Percentiles rank a stretch among this genome's conserved stretches.
phyloP scores from a whole-genome alignment of 2,888 invertebrate species.

The Orchestes rusci region DNA sequence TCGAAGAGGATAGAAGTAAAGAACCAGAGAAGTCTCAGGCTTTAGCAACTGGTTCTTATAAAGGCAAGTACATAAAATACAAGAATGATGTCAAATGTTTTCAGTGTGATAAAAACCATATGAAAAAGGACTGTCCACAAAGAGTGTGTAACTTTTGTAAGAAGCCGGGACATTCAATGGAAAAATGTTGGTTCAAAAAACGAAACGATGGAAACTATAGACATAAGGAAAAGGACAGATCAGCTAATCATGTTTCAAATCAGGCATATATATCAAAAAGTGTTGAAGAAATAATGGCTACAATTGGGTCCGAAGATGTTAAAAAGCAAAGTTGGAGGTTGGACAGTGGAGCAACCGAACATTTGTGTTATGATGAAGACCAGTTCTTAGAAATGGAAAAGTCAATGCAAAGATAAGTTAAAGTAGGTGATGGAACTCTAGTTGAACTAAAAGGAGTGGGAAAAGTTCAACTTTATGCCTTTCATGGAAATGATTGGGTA shows the following conservation, averaged over 20 bases:
- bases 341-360: constrained; percentile 6
- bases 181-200: constrained; percentile 19
- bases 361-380: constrained; percentile 1
- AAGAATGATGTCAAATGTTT: constrained; percentile 13
- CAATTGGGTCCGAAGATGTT: not conserved
- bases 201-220: not conserved
- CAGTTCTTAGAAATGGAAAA: not conserved
- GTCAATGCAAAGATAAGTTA: constrained; percentile 1
- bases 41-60: not conserved
- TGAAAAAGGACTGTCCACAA: constrained; percentile 11
- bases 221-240: not conserved
- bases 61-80: not conserved
- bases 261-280: not conserved
- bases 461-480: not conserved
- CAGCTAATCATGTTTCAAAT: too few species aligned
- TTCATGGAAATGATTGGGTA: constrained; percentile 3
- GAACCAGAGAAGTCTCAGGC: constrained; percentile 11
- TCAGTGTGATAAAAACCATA: constrained; percentile 14
- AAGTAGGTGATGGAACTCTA: constrained; percentile 3
- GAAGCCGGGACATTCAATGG: constrained; percentile 21
- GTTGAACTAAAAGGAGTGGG: constrained; percentile 2
- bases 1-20: constrained; percentile 27
- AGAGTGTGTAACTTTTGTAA: constrained; percentile 21
- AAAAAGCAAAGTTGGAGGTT: constrained; percentile 3
- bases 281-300: constrained; percentile 2